A percentile compares a stretch with the other conserved stretches of the same genome.
Conservation (phyloP, 2,113 vertebrate genomes). For the Petrocephalus zakoni region DNA sequence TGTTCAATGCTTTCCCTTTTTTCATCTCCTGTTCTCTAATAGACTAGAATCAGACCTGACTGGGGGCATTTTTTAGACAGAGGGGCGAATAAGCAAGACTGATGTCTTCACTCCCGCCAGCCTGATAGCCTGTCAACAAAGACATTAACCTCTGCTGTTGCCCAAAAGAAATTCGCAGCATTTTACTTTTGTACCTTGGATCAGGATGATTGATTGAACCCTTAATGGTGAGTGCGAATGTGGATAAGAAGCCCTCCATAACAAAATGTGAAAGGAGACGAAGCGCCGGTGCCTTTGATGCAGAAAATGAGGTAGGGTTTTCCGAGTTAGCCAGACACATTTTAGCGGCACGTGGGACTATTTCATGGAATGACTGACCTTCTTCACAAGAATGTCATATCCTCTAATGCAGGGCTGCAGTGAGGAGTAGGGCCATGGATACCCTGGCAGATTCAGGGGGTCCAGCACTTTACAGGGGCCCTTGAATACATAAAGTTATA, state of each 20-base stretch:
- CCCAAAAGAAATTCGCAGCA: not conserved
- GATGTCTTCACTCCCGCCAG: not conserved
- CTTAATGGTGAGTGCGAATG: no score
- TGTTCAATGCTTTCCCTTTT: not conserved
- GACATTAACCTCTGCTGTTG: not conserved
- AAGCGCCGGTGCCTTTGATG: not conserved
- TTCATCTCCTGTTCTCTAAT: not conserved
- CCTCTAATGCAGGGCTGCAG: not conserved
- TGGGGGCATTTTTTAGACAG: not conserved
- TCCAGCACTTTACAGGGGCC: not conserved
- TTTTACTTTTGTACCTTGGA: slow-evolving; percentile 3
- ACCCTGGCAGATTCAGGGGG: not conserved
- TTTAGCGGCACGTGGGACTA: not conserved
- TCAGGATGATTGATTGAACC: not conserved
- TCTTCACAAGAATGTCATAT: not conserved
- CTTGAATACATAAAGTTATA: not conserved
- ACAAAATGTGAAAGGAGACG: not conserved
- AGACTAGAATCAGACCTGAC: not conserved
- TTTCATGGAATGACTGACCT: not conserved
- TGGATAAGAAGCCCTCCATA: not conserved
- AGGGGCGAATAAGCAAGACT: not conserved
- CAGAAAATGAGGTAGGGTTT: not conserved
- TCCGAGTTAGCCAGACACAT: not conserved
- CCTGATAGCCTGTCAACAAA: slow-evolving; percentile 13
- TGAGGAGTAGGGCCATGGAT: not conserved